These are phyloP conservation scores for Drosophila tanythrix DNA, from an alignment of 2,888 invertebrate species.

Conservation along the genomic window DNA sequence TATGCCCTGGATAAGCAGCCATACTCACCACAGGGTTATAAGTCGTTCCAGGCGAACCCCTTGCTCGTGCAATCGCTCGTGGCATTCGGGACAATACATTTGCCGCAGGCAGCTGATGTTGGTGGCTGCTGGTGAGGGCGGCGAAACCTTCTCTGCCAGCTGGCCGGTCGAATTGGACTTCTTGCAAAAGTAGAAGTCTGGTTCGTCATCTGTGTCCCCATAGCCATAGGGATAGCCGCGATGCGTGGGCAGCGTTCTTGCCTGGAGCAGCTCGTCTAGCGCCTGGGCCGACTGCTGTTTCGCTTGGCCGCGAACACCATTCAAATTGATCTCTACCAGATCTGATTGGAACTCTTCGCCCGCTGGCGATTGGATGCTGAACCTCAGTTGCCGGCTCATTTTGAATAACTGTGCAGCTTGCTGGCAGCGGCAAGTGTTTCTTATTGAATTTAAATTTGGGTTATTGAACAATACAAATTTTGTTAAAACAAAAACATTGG, in stretches of 20 bases:
- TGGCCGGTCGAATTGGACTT: conserved; percentile 70
- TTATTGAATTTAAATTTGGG: conserved; percentile 66
- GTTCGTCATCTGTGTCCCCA: conserved; percentile 48
- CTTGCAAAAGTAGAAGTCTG: conserved; percentile 64
- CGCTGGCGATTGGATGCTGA: conserved; percentile 50
- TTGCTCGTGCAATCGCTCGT: conserved; percentile 74
- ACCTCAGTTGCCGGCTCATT: conserved; percentile 70
- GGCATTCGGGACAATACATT: conserved; percentile 79
- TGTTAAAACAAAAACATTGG: conserved; percentile 49
- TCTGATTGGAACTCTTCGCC: conserved; percentile 50
- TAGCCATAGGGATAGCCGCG: conserved; percentile 73
- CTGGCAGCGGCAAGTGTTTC: conserved; percentile 34
- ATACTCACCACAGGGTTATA: conserved; percentile 68
- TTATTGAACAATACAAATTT: conserved; percentile 53
- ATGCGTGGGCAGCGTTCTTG: conserved; percentile 45
- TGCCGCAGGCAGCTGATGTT: conserved; percentile 76
- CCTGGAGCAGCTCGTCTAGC: conserved; percentile 55
- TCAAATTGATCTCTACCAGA: conserved; percentile 77
- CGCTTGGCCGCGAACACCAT: conserved; percentile 30
- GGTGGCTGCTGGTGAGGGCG: conserved; percentile 52
- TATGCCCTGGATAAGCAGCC: no score
- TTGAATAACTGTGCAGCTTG: conserved; percentile 30
- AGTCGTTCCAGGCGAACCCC: conserved; percentile 72
- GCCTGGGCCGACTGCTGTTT: conserved; percentile 59
- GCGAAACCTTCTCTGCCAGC: conserved; percentile 64